These are phyloP conservation scores for Lepidurus packardi DNA, from an alignment of 1,140 invertebrate species.

Conservation along the genomic window DNA sequence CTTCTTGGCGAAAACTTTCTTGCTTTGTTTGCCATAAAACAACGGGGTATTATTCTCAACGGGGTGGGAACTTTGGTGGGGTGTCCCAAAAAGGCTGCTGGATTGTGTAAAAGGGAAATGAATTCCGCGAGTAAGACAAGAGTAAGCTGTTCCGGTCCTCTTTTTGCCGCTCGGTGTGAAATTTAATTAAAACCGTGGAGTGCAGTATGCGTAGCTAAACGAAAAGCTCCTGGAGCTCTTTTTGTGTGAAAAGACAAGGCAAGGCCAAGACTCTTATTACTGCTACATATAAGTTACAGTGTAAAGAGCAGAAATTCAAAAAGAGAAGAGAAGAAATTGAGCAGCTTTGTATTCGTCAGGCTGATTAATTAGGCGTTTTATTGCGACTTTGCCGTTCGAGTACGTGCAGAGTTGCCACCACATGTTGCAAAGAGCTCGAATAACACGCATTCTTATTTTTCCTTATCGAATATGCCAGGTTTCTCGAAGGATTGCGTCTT, in stretches of 20 bases:
- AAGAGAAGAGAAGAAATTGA: neutral
- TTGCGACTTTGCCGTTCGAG: neutral
- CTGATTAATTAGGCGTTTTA: neutral
- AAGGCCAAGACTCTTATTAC: constrained; percentile 2
- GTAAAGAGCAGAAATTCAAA: neutral
- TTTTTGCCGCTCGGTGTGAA: neutral
- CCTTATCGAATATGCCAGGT: too few species aligned
- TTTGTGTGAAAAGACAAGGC: neutral
- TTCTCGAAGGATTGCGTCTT: too few species aligned
- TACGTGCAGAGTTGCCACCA: too few species aligned
- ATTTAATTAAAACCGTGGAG: constrained; percentile 10
- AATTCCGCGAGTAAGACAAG: neutral
- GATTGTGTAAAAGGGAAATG: neutral
- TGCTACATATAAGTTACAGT: neutral
- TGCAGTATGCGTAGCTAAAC: neutral
- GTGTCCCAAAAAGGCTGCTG: neutral
- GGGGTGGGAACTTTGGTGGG: too few species aligned
- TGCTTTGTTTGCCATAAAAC: neutral
- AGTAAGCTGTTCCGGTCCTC: neutral
- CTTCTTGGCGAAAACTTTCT: neutral
- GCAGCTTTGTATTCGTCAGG: neutral
- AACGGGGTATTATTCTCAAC: neutral
- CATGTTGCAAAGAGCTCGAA: too few species aligned
- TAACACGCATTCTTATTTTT: too few species aligned
- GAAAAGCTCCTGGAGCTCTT: neutral